phyloP scores from a whole-genome alignment of 2,888 invertebrate species.

The Idaea biselata region DNA sequence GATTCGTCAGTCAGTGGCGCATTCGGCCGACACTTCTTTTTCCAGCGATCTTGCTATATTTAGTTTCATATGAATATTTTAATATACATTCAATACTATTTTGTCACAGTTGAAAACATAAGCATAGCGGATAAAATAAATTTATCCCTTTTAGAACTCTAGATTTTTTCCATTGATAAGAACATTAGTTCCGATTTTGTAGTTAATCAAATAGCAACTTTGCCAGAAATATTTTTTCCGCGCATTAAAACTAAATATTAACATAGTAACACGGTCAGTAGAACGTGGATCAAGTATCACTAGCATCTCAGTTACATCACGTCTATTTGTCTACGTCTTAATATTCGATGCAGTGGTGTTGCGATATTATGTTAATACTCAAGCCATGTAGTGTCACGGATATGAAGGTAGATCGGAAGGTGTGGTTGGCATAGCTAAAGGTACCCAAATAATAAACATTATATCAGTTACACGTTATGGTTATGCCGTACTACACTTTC shows the following conservation, averaged over 20 bases:
- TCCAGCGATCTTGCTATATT: too few species aligned
- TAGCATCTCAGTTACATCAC: neutral
- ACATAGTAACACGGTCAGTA: neutral
- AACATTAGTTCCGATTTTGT: neutral
- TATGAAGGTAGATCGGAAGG: conserved; percentile 27
- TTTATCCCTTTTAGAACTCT: neutral
- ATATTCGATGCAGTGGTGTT: conserved; percentile 21
- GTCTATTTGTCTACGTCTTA: conserved; percentile 7
- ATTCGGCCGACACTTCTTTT: too few species aligned
- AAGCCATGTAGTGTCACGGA: conserved; percentile 48
- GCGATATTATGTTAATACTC: conserved; percentile 26
- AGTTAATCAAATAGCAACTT: neutral
- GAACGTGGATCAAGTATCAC: neutral
- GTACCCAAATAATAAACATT: conserved; percentile 40
- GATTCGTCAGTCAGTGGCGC: too few species aligned
- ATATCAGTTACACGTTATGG: conserved; percentile 37
- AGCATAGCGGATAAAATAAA: neutral
- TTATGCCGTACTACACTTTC: conserved; percentile 40
- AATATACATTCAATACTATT: neutral
- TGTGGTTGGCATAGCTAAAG: conserved; percentile 31
- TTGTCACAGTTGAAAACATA: neutral
- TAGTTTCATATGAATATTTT: too few species aligned
- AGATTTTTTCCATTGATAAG: neutral
- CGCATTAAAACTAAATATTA: neutral
- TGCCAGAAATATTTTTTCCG: neutral